A percentile compares a stretch with the other conserved stretches of the same genome.
Evolutionary conservation across 2,888 invertebrate genomes (phyloP).

Genomic region (Drosophila seclusa): DNA sequence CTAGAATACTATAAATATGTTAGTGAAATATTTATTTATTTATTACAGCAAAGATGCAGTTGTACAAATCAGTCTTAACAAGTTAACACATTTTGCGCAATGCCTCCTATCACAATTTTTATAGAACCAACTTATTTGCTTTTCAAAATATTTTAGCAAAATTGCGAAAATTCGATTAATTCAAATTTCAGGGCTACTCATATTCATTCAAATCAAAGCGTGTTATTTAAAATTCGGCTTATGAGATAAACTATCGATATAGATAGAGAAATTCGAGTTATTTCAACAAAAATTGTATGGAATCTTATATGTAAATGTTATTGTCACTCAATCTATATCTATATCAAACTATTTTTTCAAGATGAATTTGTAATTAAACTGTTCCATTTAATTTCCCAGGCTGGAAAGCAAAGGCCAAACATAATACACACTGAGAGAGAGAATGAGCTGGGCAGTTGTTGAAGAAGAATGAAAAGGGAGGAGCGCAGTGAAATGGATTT

Average conservation of each 20-base stretch:
- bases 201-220: neutral
- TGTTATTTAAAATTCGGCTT: neutral
- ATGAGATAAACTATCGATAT: neutral
- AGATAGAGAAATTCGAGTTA: neutral
- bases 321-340: neutral
- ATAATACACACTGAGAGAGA: conserved; percentile 18
- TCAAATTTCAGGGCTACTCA: neutral
- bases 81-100: neutral
- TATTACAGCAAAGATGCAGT: neutral
- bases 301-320: neutral
- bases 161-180: no score
- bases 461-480: neutral
- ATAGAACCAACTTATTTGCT: neutral
- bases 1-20: neutral
- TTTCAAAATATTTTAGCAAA: neutral
- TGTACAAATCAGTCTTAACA: neutral
- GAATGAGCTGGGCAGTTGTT: conserved; percentile 26
- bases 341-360: neutral
- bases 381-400: conserved; percentile 24
- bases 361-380: conserved; percentile 11
- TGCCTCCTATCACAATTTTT: neutral
- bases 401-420: conserved; percentile 26
- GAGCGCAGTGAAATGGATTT: neutral
- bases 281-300: neutral
- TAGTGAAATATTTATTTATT: neutral